A percentile compares a stretch with the other conserved stretches of the same genome.
These are phyloP conservation scores for Dicranocentrus wangi DNA, from an alignment of 2,888 invertebrate species.

Conservation along the genomic window DNA sequence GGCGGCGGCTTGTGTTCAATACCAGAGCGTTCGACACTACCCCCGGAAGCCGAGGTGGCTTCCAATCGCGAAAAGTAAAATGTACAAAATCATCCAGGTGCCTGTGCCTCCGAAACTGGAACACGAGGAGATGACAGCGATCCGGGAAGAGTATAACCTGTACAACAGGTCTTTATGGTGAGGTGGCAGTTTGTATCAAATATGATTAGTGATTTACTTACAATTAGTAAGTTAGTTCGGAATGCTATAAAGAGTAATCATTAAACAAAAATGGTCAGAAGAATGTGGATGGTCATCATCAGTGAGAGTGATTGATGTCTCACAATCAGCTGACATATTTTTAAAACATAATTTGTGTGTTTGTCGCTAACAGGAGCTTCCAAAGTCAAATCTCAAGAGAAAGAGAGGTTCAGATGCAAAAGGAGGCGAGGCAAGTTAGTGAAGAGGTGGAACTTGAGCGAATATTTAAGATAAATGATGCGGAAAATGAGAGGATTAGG, in stretches of 20 bases:
- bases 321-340: too few relatives aligned
- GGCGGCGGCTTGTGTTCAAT: constrained; percentile 30
- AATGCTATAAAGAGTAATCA: not conserved
- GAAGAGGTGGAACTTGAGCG: constrained; percentile 79
- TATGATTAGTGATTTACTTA: too few relatives aligned
- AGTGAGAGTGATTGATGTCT: too few relatives aligned
- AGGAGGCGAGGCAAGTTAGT: constrained; percentile 84
- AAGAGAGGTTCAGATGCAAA: constrained; percentile 78
- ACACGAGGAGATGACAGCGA: constrained; percentile 79
- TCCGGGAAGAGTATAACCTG: constrained; percentile 83
- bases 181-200: constrained; percentile 65
- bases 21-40: constrained; percentile 42
- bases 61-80: constrained; percentile 86
- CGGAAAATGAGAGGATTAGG: constrained; percentile 74
- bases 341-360: too few relatives aligned
- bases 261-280: not conserved
- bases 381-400: constrained; percentile 80
- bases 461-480: constrained; percentile 77
- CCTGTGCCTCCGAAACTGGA: constrained; percentile 81
- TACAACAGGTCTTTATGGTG: constrained; percentile 78
- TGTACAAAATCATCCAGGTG: constrained; percentile 82
- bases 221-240: not conserved
- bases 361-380: constrained; percentile 60
- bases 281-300: not conserved
- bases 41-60: constrained; percentile 86